Conservation (phyloP, 2,888 invertebrate species). For the Mesorhabditis spiculigera region DNA sequence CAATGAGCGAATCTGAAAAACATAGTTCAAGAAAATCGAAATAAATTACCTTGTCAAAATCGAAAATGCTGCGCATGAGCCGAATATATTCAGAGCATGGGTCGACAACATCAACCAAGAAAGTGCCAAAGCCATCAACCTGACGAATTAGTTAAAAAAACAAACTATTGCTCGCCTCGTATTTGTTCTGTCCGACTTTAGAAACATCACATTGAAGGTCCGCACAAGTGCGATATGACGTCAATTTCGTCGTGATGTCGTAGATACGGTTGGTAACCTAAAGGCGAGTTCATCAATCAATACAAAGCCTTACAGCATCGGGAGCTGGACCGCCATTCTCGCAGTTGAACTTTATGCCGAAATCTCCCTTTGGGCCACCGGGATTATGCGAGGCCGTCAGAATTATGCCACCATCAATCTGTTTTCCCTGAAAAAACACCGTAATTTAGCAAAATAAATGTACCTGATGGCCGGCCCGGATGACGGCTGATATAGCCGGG, state of each 20-base stretch:
- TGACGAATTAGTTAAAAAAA: constrained; percentile 31
- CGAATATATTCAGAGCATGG: constrained; percentile 81
- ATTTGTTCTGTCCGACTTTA: constrained; percentile 62
- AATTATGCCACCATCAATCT: constrained; percentile 68
- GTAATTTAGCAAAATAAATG: not conserved
- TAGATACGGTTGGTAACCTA: constrained; percentile 78
- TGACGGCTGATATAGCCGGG: constrained; percentile 90
- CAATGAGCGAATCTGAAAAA: constrained; percentile 69
- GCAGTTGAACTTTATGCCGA: constrained; percentile 97
- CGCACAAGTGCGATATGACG: constrained; percentile 76
- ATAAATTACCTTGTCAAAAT: constrained; percentile 68
- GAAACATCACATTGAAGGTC: constrained; percentile 75
- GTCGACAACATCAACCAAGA: constrained; percentile 84
- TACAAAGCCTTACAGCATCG: constrained; percentile 59
- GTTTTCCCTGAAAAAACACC: constrained; percentile 17
- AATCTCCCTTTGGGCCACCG: constrained; percentile 92
- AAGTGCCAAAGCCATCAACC: constrained; percentile 68
- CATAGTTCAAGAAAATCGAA: not conserved
- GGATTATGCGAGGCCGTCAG: constrained; percentile 98
- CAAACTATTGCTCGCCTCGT: constrained; percentile 66
- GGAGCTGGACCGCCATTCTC: constrained; percentile 95
- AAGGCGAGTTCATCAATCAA: constrained; percentile 11
- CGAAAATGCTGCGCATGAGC: constrained; percentile 93
- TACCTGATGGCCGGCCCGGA: constrained; percentile 68
- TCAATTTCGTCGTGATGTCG: constrained; percentile 74